phyloP scores from a whole-genome alignment of 1,140 invertebrate species.

The Trissolcus basalis region DNA sequence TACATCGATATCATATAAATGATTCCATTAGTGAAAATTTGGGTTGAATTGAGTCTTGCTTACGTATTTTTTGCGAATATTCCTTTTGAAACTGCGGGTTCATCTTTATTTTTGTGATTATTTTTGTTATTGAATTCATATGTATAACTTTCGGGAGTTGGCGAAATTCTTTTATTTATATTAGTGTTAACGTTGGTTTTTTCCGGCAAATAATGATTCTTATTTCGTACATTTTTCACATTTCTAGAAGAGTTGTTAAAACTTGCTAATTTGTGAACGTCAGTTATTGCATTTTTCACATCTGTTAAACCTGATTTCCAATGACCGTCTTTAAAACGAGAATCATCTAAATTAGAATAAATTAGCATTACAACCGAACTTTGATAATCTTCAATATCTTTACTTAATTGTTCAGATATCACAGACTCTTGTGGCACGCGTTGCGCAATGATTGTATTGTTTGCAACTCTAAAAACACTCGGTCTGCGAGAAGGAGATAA shows the following conservation, averaged over 20 bases:
- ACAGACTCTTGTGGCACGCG: conserved; percentile 6
- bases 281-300: neutral
- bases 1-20: too few relatives aligned
- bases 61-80: too few relatives aligned
- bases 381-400: conserved; percentile 27
- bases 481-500: conserved; percentile 30
- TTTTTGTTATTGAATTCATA: too few relatives aligned
- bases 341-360: conserved; percentile 40
- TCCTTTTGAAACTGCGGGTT: too few relatives aligned
- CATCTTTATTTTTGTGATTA: too few relatives aligned
- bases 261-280: too few relatives aligned
- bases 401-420: neutral
- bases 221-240: conserved; percentile 4
- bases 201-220: conserved; percentile 37
- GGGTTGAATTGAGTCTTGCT: too few relatives aligned
- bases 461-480: conserved; percentile 16
- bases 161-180: conserved; percentile 17
- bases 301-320: conserved; percentile 9
- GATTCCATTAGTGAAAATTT: too few relatives aligned
- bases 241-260: neutral
- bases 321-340: conserved; percentile 16
- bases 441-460: conserved; percentile 21
- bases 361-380: conserved; percentile 43
- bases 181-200: conserved; percentile 12
- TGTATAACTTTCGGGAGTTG: conserved; percentile 16